These are phyloP conservation scores for Eupithecia dodoneata DNA, from an alignment of 2,888 invertebrate genomes.

Conservation along the genomic window DNA sequence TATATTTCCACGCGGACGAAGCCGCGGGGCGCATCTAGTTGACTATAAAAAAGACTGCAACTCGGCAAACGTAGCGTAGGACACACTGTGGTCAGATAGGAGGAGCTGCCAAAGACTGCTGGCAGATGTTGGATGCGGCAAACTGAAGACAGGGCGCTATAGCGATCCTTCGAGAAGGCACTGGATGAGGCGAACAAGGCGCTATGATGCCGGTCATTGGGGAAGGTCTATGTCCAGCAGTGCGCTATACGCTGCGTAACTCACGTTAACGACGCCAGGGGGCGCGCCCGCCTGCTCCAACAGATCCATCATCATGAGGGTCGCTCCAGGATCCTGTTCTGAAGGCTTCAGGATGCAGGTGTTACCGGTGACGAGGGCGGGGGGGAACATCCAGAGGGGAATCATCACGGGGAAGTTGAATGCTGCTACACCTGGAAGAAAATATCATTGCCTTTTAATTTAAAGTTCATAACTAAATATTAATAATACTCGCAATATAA, in stretches of 20 bases:
- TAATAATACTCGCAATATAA: no score
- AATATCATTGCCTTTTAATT: neutral
- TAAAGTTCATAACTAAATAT: no score
- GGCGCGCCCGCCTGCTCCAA: slow-evolving; percentile 97
- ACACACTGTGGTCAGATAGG: no score
- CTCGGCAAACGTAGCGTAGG: no score
- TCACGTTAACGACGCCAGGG: slow-evolving; percentile 96
- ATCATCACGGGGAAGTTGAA: slow-evolving; percentile 99
- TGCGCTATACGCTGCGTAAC: slow-evolving; percentile 41
- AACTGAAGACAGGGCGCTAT: no score
- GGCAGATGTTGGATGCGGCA: no score
- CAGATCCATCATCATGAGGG: slow-evolving; percentile 97
- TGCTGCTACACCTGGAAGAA: slow-evolving; percentile 93
- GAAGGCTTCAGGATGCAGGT: slow-evolving; percentile 98
- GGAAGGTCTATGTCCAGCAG: neutral
- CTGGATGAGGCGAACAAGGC: no score
- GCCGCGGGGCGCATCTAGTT: no score
- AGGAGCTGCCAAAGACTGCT: no score
- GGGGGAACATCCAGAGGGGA: slow-evolving; percentile 97
- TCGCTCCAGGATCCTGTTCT: slow-evolving; percentile 98
- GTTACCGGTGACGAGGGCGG: slow-evolving; percentile 95
- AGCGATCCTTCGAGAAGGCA: no score
- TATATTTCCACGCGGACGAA: no score
- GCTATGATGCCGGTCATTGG: neutral
- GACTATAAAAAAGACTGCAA: no score